These are phyloP conservation scores for Drosophila pandora DNA, from an alignment of 1,140 invertebrate genomes.

Conservation along the genomic window DNA sequence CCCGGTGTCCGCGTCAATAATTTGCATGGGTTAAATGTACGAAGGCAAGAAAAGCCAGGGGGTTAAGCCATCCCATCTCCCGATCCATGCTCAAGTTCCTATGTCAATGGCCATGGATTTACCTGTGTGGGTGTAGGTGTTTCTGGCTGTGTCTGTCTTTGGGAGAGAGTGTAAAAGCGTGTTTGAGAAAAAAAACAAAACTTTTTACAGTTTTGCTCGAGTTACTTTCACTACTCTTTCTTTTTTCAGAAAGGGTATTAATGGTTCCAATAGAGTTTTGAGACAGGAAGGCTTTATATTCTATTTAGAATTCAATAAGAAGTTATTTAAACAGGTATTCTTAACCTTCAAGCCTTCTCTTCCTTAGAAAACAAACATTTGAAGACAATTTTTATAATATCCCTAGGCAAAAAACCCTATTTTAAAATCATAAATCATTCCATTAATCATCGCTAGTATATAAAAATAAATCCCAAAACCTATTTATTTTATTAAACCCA, in stretches of 20 bases:
- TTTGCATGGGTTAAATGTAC: conserved; percentile 68
- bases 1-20: conserved; percentile 75
- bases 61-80: conserved; percentile 39
- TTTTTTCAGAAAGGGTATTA: neutral
- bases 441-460: neutral
- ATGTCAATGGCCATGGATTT: conserved; percentile 66
- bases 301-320: no score
- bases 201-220: conserved; percentile 70
- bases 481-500: neutral
- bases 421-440: neutral
- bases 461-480: neutral
- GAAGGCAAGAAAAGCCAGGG: conserved; percentile 11
- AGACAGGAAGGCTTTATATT: no score
- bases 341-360: no score
- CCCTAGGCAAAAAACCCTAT: no score
- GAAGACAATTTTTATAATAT: no score
- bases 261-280: neutral
- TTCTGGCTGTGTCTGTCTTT: conserved; percentile 9
- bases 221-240: conserved; percentile 24
- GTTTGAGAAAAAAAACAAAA: conserved; percentile 65
- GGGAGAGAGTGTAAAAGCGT: conserved; percentile 67
- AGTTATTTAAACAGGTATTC: no score
- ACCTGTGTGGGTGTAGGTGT: conserved; percentile 31
- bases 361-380: no score
- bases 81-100: conserved; percentile 1